Evolutionary conservation across 2,113 vertebrate genomes (phyloP).

Genomic region (Gasterosteus aculeatus): DNA sequence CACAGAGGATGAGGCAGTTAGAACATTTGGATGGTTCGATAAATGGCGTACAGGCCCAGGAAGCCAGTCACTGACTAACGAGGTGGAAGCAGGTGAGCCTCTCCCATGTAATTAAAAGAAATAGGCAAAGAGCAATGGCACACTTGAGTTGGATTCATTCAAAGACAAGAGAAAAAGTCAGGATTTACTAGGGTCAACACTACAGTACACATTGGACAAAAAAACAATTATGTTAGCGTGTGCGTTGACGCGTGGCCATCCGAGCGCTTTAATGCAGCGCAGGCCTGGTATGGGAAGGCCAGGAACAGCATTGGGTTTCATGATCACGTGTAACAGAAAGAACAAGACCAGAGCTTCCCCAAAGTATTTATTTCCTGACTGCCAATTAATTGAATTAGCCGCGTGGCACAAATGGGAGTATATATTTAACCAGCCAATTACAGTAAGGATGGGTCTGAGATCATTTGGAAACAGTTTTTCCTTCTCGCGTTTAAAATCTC

Average conservation of each 20-base stretch:
- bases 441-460: background rate
- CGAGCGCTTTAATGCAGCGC: background rate
- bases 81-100: background rate
- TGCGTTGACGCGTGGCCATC: background rate
- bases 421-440: background rate
- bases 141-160: background rate
- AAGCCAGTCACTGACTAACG: background rate
- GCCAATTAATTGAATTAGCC: background rate
- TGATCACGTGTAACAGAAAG: background rate
- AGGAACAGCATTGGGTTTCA: background rate
- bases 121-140: background rate
- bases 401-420: background rate
- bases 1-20: background rate
- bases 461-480: background rate
- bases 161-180: background rate
- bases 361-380: background rate
- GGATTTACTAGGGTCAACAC: background rate
- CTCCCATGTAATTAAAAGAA: background rate
- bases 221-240: background rate
- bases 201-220: background rate
- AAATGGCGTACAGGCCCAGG: background rate
- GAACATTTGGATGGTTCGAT: background rate
- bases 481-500: background rate
- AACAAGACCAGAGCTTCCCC: background rate
- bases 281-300: background rate